These are phyloP conservation scores for Dolichomitus sp. DNA, from an alignment of 2,888 invertebrate genomes.

Conservation along the genomic window DNA sequence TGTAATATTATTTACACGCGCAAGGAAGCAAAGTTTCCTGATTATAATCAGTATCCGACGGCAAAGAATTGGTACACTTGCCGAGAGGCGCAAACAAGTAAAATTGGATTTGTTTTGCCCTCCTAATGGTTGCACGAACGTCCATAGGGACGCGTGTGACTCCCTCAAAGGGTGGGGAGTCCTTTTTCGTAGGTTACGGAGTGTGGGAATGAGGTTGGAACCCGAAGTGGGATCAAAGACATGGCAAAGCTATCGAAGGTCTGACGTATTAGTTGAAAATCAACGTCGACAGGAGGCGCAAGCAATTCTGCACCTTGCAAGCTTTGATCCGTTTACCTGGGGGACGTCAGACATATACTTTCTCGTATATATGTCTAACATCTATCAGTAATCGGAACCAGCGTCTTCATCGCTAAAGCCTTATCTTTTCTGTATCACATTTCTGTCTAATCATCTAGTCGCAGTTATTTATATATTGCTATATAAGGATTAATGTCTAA, in stretches of 20 bases:
- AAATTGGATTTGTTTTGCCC: slow-evolving; percentile 80
- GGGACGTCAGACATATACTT: slow-evolving; percentile 30
- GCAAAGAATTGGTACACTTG: slow-evolving; percentile 34
- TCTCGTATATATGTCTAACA: slow-evolving; percentile 4
- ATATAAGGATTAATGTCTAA: not conserved
- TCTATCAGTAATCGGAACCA: not conserved
- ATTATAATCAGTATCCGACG: slow-evolving; percentile 36
- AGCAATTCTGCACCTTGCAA: slow-evolving; percentile 73
- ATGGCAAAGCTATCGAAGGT: slow-evolving; percentile 65
- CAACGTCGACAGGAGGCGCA: slow-evolving; percentile 78
- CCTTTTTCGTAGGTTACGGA: slow-evolving; percentile 75
- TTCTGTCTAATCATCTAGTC: slow-evolving; percentile 3
- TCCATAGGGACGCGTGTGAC: slow-evolving; percentile 72
- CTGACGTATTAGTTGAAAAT: slow-evolving; percentile 82
- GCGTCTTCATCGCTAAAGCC: slow-evolving; percentile 8
- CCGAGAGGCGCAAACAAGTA: slow-evolving; percentile 67
- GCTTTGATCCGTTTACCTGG: slow-evolving; percentile 78
- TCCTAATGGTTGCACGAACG: slow-evolving; percentile 65
- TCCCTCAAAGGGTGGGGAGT: slow-evolving; percentile 65
- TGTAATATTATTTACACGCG: not conserved
- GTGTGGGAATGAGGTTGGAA: slow-evolving; percentile 64
- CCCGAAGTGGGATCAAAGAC: slow-evolving; percentile 75
- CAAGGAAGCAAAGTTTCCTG: slow-evolving; percentile 10
- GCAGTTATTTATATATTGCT: not conserved
- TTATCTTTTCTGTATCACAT: not conserved